Base-by-base conservation (phyloP, 2,113 vertebrate species). In the Myrmophylax atrothorax region DNA sequence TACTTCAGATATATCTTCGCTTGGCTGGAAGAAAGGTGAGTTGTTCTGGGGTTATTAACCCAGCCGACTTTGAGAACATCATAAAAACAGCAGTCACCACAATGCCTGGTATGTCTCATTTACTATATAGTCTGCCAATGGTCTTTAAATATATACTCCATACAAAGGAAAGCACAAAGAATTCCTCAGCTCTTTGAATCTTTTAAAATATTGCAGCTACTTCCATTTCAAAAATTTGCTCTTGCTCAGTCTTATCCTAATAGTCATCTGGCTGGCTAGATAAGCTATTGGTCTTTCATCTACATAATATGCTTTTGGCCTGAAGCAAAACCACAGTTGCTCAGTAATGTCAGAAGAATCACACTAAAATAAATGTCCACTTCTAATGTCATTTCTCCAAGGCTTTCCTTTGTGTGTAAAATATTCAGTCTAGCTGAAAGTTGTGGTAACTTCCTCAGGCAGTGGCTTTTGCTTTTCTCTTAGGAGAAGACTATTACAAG, bases 211-310 rank as follows among this genome's bases (percentile, higher is more conserved):
- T 22, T 38, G 26, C 31, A 88, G 63, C 25, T 88, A 60, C 66
- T 94, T 84, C 33, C 7, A 73, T 86, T 77, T 81, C 8, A 59
- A 52, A 88, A 78, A n/a, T 55, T 78, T 78, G 13, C 22, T 84
- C 42, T 76, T 74, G 6, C 18, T 70, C 59, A n/a, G 68, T 38
- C 19, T 12, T 58, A 60, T 85, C 31, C 68, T 56, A 49, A 60
- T 19, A 84, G 16, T 68, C 50, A 88, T 91, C 58, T 83, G 63
- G 13, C 25, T 85, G 84, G 31, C 47, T 76, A 78, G 81, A 90
- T 89, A 82, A 94, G 47, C 38, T 85, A 88, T 94, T 84, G 79
- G 69, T 80, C 87, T 96, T 78, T 97, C 80, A 93, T 93, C 84
- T 95, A 29, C 26, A 46, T 94, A 90, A 87, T 70, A 64, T 2